Evolutionary conservation across 2,888 invertebrate species (phyloP), one percentile per base, ranked within the genome.

Genomic region (Seira ritae): DNA sequence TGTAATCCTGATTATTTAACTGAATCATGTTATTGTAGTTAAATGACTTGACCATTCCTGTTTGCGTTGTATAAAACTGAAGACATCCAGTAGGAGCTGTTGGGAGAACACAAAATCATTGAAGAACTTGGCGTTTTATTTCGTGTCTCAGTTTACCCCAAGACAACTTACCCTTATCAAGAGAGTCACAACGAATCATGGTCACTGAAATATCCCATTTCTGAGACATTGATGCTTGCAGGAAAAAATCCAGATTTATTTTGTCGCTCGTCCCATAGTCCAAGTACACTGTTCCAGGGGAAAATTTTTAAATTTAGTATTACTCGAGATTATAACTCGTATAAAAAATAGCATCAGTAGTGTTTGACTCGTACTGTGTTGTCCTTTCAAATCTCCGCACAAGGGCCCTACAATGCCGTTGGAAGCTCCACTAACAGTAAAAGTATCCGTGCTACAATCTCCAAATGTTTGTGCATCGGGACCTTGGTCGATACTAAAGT

Each of bases 231-330:
- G 22, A n/a, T 8, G 12, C 66, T 42, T 68, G 78, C 8, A 84
- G 70, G 70, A 78, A 86, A n/a, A 87, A 68, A 68, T 84, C 80
- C 42, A 87, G 23, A 62, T 75, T 85, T 19, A 88, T 87, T 62
- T 85, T 82, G 23, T 85, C 84, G 46, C 74, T 85, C 0, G 66
- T 62, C 65, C 87, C 87, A 24, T 87, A 88, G 15, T 87, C 80
- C 71, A 88, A 77, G 72, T 87, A 86, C 84, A 88, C 88, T 88
- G 60, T n/a, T n/a, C n/a, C n/a, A n/a, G n/a, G n/a, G n/a, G n/a
- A n/a, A n/a, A n/a, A 31, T 31, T 31, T 31, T 68, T 69, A 20
- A 3, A 31, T 22, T 10, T 8, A 74, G 12, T 23, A 65, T 31
- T 19, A 22, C 15, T 73, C 17, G 31, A 20, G 24, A 72, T 15